phyloP scores from a whole-genome alignment of 2,113 vertebrate genomes.

The Antechinus stuartii region DNA sequence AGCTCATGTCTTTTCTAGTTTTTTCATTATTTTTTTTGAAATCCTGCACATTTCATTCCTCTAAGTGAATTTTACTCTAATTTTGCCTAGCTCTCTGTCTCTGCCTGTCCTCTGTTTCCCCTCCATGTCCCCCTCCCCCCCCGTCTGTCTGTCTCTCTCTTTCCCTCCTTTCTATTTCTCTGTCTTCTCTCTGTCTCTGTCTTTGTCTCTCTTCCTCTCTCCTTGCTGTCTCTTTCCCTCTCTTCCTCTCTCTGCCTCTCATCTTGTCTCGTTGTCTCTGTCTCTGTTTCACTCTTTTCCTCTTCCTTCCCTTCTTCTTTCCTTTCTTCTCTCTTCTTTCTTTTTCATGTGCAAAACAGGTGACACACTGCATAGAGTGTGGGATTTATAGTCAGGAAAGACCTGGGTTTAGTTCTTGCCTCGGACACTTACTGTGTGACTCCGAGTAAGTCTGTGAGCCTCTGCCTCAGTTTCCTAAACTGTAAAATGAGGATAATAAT shows the following conservation, averaged over 20 bases:
- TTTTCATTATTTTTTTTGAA: not conserved
- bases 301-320: too few species aligned
- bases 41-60: not conserved
- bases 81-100: not conserved
- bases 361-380: not conserved
- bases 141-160: accelerated
- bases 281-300: too few species aligned
- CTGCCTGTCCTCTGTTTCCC: too few species aligned
- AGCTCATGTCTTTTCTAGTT: not conserved
- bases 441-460: not conserved
- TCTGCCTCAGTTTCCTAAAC: not conserved
- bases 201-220: too few species aligned
- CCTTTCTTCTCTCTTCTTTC: too few species aligned
- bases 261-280: too few species aligned
- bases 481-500: not conserved
- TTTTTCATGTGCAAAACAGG: not conserved
- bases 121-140: too few species aligned
- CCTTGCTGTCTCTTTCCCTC: too few species aligned
- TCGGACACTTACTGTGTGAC: not conserved
- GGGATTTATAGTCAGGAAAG: not conserved
- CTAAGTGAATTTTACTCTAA: not conserved
- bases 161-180: too few species aligned
- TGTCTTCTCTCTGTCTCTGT: too few species aligned
- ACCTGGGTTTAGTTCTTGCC: not conserved
- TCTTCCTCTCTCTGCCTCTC: too few species aligned